phyloP scores from a whole-genome alignment of 1,140 invertebrate species.

The Saxidomus purpurata region DNA sequence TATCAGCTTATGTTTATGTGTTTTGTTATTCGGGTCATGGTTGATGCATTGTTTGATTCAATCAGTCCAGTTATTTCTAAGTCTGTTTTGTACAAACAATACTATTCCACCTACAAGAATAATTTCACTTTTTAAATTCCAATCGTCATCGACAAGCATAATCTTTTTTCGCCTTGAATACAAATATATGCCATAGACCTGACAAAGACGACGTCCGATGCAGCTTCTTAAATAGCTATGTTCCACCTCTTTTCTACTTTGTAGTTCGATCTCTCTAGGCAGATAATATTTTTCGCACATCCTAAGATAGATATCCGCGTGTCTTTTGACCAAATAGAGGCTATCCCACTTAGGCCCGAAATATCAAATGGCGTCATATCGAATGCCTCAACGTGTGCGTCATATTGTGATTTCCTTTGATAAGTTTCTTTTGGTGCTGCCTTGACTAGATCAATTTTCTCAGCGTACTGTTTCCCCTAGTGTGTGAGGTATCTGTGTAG shows the following conservation, averaged over 20 bases:
- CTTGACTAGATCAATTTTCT: slow-evolving; percentile 10
- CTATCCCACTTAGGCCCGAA: slow-evolving; percentile 1
- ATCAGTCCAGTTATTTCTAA: too few species aligned
- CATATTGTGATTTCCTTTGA: background rate
- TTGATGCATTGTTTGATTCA: too few species aligned
- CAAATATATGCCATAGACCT: background rate
- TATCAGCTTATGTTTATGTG: too few species aligned
- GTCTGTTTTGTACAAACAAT: background rate
- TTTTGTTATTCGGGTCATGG: too few species aligned
- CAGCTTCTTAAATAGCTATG: background rate
- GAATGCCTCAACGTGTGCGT: background rate
- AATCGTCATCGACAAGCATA: background rate
- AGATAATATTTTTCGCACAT: background rate
- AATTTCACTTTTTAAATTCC: background rate
- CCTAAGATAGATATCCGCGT: background rate
- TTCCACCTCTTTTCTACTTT: background rate
- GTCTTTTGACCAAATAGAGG: background rate
- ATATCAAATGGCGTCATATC: background rate
- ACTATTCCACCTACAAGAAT: slow-evolving; percentile 5
- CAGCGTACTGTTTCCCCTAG: background rate
- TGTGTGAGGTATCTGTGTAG: background rate
- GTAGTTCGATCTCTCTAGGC: background rate
- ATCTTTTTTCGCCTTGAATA: background rate
- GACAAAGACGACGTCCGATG: background rate
- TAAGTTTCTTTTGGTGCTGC: background rate